Evolutionary conservation across 2,888 invertebrate species (phyloP).

Genomic region (Nemotelus nigrinus): DNA sequence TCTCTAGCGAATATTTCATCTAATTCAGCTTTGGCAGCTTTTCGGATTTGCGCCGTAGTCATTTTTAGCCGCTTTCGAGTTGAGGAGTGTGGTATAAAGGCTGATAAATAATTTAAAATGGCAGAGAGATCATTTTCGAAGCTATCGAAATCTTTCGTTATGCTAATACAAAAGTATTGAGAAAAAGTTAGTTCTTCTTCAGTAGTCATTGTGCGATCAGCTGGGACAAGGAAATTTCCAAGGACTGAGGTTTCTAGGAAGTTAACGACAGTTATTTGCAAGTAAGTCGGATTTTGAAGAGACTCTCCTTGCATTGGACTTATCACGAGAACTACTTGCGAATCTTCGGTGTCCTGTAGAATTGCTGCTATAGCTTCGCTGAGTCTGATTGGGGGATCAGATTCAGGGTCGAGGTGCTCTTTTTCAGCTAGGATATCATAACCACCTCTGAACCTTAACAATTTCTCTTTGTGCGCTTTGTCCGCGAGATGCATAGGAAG

Average conservation of each 20-base stretch:
- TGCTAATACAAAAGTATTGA: neutral
- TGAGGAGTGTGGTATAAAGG: neutral
- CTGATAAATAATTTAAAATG: constrained; percentile 11
- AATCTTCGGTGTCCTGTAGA: neutral
- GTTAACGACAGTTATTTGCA: constrained; percentile 13
- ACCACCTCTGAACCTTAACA: neutral
- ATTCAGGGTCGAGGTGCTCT: neutral
- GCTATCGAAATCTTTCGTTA: neutral
- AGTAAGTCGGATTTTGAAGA: neutral
- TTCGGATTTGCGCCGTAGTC: no score
- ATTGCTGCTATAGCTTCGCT: constrained; percentile 34
- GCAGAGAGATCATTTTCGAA: neutral
- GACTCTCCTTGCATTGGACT: constrained; percentile 9
- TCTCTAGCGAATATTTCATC: no score
- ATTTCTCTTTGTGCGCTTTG: neutral
- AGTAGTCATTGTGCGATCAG: neutral
- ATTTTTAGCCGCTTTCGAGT: no score
- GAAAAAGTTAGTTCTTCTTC: neutral
- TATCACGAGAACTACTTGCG: constrained; percentile 9
- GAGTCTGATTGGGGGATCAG: neutral
- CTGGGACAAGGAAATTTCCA: constrained; percentile 21
- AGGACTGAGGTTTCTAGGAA: neutral
- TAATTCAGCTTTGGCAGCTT: no score
- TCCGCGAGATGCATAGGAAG: neutral
- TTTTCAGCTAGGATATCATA: neutral